Evolutionary conservation across 2,113 vertebrate genomes (phyloP).

Genomic region (Planiliza haematocheilus): DNA sequence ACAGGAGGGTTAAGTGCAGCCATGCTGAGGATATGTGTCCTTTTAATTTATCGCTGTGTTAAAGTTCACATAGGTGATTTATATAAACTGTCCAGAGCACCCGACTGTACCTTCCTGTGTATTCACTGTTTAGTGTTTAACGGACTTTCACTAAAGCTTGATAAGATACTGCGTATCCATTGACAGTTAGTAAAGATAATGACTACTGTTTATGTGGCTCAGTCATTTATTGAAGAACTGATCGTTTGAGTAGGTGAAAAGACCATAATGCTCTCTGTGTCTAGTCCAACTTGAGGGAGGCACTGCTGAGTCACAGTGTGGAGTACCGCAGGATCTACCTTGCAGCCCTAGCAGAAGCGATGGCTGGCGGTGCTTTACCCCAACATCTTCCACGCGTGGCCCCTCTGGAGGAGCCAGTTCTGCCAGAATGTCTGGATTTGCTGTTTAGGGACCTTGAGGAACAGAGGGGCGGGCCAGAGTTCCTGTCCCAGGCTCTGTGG

Average conservation of each 20-base stretch:
- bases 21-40: conserved; percentile 24
- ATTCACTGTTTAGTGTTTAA: background rate
- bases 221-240: background rate
- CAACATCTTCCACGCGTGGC: conserved; percentile 5
- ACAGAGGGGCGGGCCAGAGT: conserved; percentile 80
- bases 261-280: conserved; percentile 2
- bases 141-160: background rate
- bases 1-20: conserved; percentile 8
- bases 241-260: too few species aligned
- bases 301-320: conserved; percentile 69
- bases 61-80: conserved; percentile 21
- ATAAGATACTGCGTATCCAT: conserved; percentile 23
- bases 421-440: conserved; percentile 77
- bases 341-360: conserved; percentile 80
- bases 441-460: conserved; percentile 83
- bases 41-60: conserved; percentile 29
- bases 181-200: background rate
- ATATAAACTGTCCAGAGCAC: conserved; percentile 12
- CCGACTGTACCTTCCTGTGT: background rate
- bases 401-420: conserved; percentile 32
- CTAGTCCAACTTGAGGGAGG: conserved; percentile 82
- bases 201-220: conserved; percentile 8
- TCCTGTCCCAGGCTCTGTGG: conserved; percentile 79
- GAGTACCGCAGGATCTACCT: conserved; percentile 85
- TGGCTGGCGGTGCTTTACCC: conserved; percentile 27